These are phyloP conservation scores for Congeria kusceri DNA, from an alignment of 2,888 invertebrate species.

Conservation along the genomic window DNA sequence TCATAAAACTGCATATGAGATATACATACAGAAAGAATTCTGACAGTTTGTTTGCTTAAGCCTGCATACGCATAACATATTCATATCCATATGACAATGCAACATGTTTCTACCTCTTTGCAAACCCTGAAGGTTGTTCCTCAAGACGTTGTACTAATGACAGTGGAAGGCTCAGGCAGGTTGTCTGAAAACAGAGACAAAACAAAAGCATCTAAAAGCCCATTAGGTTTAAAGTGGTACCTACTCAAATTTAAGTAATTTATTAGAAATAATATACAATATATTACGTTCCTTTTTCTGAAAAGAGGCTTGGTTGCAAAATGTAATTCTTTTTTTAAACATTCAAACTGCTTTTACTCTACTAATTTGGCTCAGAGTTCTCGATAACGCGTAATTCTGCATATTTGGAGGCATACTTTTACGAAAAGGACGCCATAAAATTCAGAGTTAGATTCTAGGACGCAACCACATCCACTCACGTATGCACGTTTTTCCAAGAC, in stretches of 20 bases:
- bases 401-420: no score
- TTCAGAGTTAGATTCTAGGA: no score
- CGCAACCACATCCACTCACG: no score
- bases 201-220: background rate
- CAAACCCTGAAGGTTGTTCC: conserved; percentile 93
- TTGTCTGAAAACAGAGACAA: conserved; percentile 71
- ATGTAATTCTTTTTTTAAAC: background rate
- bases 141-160: conserved; percentile 91
- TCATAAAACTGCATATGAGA: no score
- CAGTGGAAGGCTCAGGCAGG: conserved; percentile 87
- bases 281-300: background rate
- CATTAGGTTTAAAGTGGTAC: background rate
- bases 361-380: no score
- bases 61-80: background rate
- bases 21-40: no score
- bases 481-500: no score
- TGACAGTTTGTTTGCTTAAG: background rate
- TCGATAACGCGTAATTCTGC: no score
- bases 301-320: background rate
- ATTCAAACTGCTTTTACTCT: background rate
- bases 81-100: background rate
- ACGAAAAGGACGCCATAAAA: no score
- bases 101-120: conserved; percentile 87
- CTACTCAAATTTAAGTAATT: no score
- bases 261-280: no score